Evolutionary conservation across 2,113 vertebrate species (phyloP), one percentile per base, ranked within the genome.

Genomic region (Stictonetta naevosa): DNA sequence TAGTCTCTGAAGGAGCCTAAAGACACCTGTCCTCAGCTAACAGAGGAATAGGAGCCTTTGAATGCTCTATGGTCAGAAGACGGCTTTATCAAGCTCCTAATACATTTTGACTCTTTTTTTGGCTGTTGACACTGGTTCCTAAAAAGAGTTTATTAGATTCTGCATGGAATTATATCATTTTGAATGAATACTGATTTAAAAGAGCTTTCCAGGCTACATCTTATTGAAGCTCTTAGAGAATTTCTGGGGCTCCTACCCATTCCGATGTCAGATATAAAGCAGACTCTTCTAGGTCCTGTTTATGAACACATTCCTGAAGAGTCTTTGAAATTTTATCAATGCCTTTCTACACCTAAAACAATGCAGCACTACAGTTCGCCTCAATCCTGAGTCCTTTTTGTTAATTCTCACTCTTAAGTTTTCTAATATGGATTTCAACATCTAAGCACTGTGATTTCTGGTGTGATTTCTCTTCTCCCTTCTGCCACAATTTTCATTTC

Each of bases 21-120:
- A 68, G 77, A 66, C 52, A 78, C 48, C n/a, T 48, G 33, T 50
- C 64, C 62, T 58, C 91, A 78, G 64, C 68, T 56, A 59, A 40
- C 38, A 25, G 38, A 0, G 0, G 14, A 56, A 18, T 38, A 48
- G 0, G 14, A 92, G 28, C n/a, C 38, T 64, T 58, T 34, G 42
- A 86, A 72, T 1, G 2, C 44, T 31, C 2, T 1, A 0, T 6
- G 13, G 23, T 62, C 66, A n/a, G 20, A 46, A 53, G 50, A 44
- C 28, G 2, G 5, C 11, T 89, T 68, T 55, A 73, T 10, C 60
- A 34, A 76, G 60, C 16, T 78, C 34, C 16, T 52, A n/a, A 20
- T 13, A 5, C 3, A 76, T 55, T 84, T 50, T 10, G 12, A 58
- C 19, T 68, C 23, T 38, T 23, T 40, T 92, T 56, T 25, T 50